Evolutionary conservation across 2,113 vertebrate genomes (phyloP).

Genomic region (Vireo altiloquus): DNA sequence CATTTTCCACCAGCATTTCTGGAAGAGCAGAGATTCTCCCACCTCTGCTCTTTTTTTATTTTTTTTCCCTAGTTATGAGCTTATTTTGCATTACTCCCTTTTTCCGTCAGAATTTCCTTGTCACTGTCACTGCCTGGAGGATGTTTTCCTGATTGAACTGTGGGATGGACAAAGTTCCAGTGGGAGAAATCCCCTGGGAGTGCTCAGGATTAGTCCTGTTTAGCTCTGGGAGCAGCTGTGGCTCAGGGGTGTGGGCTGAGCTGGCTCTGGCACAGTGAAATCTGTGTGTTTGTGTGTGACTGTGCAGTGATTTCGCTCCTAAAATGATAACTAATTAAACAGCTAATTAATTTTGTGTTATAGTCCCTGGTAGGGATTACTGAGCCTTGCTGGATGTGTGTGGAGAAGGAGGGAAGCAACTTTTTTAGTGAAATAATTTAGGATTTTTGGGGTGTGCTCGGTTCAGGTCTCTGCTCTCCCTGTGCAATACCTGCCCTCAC

Average conservation of each 20-base stretch:
- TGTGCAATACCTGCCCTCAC: neutral
- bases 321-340: neutral
- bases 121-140: neutral
- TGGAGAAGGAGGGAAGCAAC: neutral
- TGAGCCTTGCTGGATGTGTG: neutral
- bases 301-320: neutral
- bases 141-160: rapidly evolving
- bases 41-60: neutral
- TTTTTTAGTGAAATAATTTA: neutral
- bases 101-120: neutral
- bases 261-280: neutral
- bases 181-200: neutral
- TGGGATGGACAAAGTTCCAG: neutral
- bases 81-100: neutral
- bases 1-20: neutral
- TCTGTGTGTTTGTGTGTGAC: neutral
- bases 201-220: neutral
- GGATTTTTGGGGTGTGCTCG: neutral
- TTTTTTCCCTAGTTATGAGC: neutral
- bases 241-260: neutral
- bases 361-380: neutral
- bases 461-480: neutral
- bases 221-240: neutral
- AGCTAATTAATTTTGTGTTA: neutral
- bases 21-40: neutral